These are phyloP conservation scores for Nothoprocta pentlandii DNA, from an alignment of 2,113 vertebrate genomes.

Conservation along the genomic window DNA sequence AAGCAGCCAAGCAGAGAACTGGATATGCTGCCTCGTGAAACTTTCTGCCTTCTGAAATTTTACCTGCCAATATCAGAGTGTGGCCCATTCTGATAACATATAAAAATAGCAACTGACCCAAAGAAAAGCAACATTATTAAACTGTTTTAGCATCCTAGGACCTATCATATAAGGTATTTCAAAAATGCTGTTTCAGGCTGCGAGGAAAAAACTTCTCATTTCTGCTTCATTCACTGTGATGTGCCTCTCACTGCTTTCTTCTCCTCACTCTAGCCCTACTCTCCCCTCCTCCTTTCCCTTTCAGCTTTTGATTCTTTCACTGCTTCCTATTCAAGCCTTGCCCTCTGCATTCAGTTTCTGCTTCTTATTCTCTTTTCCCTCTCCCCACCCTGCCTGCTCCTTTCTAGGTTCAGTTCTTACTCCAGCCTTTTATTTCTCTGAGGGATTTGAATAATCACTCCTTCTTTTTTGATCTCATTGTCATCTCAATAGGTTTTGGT, in stretches of 20 bases:
- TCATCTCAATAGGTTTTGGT: slow-evolving; percentile 67
- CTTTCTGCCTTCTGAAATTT: slow-evolving; percentile 41
- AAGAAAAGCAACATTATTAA: background rate
- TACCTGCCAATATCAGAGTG: slow-evolving; percentile 18
- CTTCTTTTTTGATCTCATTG: slow-evolving; percentile 69
- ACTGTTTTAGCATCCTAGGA: background rate
- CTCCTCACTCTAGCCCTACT: background rate
- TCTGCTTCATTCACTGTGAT: slow-evolving; percentile 20
- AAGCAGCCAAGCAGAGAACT: slow-evolving; percentile 39
- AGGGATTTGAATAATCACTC: slow-evolving; percentile 74
- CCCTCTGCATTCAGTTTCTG: slow-evolving; percentile 66
- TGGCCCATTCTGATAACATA: background rate
- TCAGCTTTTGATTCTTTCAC: slow-evolving; percentile 63
- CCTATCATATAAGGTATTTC: background rate
- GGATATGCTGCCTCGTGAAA: slow-evolving; percentile 29
- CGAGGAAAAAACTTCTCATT: slow-evolving; percentile 28
- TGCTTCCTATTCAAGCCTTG: slow-evolving; percentile 64
- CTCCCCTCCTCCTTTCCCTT: slow-evolving; percentile 70
- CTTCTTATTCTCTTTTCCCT: slow-evolving; percentile 66
- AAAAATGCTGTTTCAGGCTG: background rate
- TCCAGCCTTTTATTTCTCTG: slow-evolving; percentile 64
- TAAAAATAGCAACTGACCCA: background rate
- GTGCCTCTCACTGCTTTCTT: slow-evolving; percentile 39
- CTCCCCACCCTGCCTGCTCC: slow-evolving; percentile 51
- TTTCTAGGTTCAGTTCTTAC: slow-evolving; percentile 64